phyloP scores from a whole-genome alignment of 1,140 invertebrate species.

The Lucilia cuprina region DNA sequence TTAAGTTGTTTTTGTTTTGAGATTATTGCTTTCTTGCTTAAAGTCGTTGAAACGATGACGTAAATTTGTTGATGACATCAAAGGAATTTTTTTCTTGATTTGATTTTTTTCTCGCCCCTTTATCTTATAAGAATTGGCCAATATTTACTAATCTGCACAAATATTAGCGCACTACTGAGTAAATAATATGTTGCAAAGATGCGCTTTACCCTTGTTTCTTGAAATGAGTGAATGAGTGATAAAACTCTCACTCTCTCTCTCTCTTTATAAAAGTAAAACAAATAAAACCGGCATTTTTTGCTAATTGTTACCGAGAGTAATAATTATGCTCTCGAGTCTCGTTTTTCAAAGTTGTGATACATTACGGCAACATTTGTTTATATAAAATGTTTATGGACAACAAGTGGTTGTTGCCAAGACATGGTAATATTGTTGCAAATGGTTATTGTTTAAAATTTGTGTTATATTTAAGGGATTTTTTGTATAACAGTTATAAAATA shows the following conservation, averaged over 20 bases:
- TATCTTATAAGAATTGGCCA: neutral
- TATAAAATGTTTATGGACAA: neutral
- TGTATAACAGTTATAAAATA: neutral
- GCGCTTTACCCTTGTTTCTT: neutral
- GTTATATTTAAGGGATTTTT: neutral
- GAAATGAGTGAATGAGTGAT: neutral
- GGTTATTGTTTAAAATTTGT: neutral
- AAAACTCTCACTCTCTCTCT: neutral
- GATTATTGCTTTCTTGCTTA: neutral
- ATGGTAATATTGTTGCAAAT: neutral
- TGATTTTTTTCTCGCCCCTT: neutral
- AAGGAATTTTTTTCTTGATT: neutral
- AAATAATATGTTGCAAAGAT: neutral
- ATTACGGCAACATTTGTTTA: neutral
- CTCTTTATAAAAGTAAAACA: neutral
- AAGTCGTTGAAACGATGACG: conserved; percentile 4
- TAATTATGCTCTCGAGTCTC: conserved; percentile 4
- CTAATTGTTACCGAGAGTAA: neutral
- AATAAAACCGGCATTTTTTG: conserved; percentile 7
- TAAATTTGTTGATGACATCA: conserved; percentile 31
- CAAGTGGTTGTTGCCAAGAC: neutral
- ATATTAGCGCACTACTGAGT: conserved; percentile 26
- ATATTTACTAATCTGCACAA: conserved; percentile 31
- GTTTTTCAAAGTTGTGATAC: conserved; percentile 5
- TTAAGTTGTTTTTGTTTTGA: conserved; percentile 24